These are phyloP conservation scores for Dolichallabes microphthalmus DNA, from an alignment of 2,113 vertebrate genomes.

Conservation along the genomic window DNA sequence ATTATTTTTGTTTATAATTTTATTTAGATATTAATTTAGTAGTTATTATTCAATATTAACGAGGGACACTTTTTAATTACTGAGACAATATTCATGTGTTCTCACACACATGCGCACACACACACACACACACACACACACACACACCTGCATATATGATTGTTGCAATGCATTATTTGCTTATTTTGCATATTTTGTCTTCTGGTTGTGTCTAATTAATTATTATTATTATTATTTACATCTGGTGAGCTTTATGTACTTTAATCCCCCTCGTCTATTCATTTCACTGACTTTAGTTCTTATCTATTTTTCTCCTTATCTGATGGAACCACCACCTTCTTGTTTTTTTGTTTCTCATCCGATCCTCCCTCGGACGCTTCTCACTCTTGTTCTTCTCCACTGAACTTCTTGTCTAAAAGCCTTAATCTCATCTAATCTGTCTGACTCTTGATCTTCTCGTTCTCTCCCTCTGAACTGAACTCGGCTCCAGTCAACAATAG, in stretches of 20 bases:
- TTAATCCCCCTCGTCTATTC: not conserved
- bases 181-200: not conserved
- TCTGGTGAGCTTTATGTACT: not conserved
- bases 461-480: conserved; percentile 66
- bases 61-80: not conserved
- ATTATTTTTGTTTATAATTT: too few relatives aligned
- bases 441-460: conserved; percentile 69
- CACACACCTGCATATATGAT: not conserved
- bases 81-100: not conserved
- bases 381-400: not conserved
- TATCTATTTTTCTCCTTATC: not conserved
- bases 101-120: not conserved
- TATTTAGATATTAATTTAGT: too few relatives aligned
- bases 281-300: not conserved
- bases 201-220: not conserved
- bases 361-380: not conserved
- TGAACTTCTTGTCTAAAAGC: not conserved
- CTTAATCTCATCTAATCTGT: conserved; percentile 6
- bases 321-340: not conserved
- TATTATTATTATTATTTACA: not conserved
- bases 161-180: not conserved
- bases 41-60: not conserved
- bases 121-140: not conserved
- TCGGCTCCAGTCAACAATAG: conserved; percentile 71
- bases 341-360: not conserved